Base-by-base conservation (phyloP, 2,888 invertebrate species). In the Lithophane semibrunnea region DNA sequence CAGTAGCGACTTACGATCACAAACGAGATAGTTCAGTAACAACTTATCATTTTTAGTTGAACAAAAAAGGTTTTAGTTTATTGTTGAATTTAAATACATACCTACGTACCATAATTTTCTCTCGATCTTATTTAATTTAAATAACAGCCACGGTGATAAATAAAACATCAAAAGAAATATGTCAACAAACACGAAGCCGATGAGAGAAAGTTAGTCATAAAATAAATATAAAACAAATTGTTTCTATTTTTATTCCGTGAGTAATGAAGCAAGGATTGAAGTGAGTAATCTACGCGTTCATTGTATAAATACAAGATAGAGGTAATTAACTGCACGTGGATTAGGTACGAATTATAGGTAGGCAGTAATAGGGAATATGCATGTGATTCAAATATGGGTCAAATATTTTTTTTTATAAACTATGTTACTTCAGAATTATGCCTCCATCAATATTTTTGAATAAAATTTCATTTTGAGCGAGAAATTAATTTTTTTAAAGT, bases 171-270 rank as follows among this genome's bases (percentile, higher is more conserved):
- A 58, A 4, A 58, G 13, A 72, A 60, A 65, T 52, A 73, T 52
- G 56, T 21, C 64, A 81, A 81, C 74, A 58, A 56, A 21, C 81
- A 16, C 49, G 12, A 63, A n/a, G 24, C 7, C 44, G 13, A 7
- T 70, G 16, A 37, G 24, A 78, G 71, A 83, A 77, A 77, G 67
- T 83, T 83, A 72, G 49, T 83, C 81, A 82, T 72, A 24, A 60
- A 71, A 74, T 74, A 74, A 79, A 65, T 71, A 78, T 67, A 83
- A 70, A 67, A 71, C 67, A 54, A 71, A 47, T 37, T 47, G 60
- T 10, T 64, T 68, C 83, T 82, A 74, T 71, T 68, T 68, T 74
- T 65, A 84, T n/a, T 21, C 37, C 56, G n/a, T 82, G 84, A 79
- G 44, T 80, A 63, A 77, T 54, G 4, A 0, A 37, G 44, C 4